These are phyloP conservation scores for Sinosuthora webbiana DNA, from an alignment of 2,113 vertebrate genomes.

Conservation along the genomic window DNA sequence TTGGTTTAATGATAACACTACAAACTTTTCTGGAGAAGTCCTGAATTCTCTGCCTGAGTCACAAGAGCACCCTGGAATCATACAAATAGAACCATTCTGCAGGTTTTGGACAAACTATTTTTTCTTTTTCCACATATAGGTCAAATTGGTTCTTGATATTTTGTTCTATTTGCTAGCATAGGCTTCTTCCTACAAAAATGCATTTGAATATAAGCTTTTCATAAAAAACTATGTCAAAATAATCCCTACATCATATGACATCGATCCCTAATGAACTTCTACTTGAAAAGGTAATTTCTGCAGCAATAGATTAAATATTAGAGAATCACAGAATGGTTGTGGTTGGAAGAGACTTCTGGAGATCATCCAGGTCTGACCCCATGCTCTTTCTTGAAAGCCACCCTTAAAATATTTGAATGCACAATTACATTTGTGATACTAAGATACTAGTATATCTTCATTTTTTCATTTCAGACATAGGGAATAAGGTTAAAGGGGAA, in stretches of 20 bases:
- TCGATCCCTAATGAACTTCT: neutral
- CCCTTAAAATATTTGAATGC: neutral
- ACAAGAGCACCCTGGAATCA: neutral
- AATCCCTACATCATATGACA: neutral
- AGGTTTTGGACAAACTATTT: neutral
- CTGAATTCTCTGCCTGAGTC: neutral
- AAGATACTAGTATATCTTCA: neutral
- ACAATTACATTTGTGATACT: neutral
- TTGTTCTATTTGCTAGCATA: rapidly evolving
- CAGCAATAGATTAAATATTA: neutral
- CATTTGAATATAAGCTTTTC: neutral
- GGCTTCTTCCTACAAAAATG: neutral
- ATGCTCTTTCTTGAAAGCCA: neutral
- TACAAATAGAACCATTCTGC: neutral
- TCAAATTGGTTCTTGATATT: neutral
- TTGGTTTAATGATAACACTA: neutral
- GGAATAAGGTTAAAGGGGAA: neutral
- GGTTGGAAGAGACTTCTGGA: neutral
- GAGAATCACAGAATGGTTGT: neutral
- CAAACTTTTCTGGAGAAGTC: neutral
- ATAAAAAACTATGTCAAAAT: neutral
- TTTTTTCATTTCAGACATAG: neutral
- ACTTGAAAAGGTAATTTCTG: neutral
- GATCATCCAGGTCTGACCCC: neutral
- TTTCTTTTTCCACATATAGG: neutral